phyloP scores from a whole-genome alignment of 1,140 invertebrate species.

The Heliconius nattereri region DNA sequence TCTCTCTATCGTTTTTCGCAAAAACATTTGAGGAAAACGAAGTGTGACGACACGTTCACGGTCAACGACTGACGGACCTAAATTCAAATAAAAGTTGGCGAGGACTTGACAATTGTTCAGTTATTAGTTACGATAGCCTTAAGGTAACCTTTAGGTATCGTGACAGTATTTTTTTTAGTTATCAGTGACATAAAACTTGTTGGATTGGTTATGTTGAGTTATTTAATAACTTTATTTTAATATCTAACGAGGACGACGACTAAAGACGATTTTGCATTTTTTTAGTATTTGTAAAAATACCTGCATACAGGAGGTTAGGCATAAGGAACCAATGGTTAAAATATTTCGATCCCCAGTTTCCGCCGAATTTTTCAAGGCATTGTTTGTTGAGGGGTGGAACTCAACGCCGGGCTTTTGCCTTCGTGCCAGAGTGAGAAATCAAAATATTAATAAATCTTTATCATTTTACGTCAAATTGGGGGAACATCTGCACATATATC shows the following conservation, averaged over 20 bases:
- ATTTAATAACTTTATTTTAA: neutral
- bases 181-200: neutral
- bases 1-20: slow-evolving; percentile 22
- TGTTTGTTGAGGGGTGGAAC: too few relatives aligned
- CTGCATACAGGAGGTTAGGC: too few relatives aligned
- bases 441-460: too few relatives aligned
- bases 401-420: too few relatives aligned
- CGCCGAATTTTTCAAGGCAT: too few relatives aligned
- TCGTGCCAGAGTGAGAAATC: too few relatives aligned
- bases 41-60: neutral
- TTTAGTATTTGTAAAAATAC: too few relatives aligned
- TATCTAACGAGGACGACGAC: neutral
- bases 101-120: neutral
- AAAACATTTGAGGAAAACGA: slow-evolving; percentile 27
- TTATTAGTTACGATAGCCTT: neutral
- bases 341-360: too few relatives aligned
- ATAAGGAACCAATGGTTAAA: too few relatives aligned
- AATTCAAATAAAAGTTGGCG: neutral
- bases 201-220: neutral
- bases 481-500: too few relatives aligned
- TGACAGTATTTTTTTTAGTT: neutral
- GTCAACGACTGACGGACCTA: neutral
- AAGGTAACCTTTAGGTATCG: neutral
- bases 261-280: too few relatives aligned
- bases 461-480: too few relatives aligned